Percentiles rank a stretch among this genome's conserved stretches.
Evolutionary conservation across 2,113 vertebrate species (phyloP).

Genomic region (Cavia aperea): DNA sequence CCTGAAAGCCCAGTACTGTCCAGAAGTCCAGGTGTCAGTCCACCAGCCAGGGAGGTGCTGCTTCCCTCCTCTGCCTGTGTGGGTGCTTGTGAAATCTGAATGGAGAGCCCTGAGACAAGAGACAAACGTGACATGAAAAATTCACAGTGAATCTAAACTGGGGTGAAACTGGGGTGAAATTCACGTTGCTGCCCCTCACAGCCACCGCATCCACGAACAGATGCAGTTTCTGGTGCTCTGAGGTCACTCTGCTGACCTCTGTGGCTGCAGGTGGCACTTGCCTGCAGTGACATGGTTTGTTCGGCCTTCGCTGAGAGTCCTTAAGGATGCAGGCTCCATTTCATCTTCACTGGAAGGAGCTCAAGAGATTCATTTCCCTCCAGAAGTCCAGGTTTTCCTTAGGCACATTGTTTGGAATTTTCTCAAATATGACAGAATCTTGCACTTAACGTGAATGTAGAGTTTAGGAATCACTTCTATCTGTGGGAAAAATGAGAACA

Average conservation of each 20-base stretch:
- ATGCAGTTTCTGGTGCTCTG: background rate
- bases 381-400: background rate
- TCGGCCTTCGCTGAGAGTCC: background rate
- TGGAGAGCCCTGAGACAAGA: background rate
- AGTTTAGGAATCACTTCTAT: background rate
- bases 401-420: background rate
- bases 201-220: background rate
- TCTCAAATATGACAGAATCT: background rate
- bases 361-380: background rate
- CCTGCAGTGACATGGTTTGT: background rate
- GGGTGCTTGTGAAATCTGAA: background rate
- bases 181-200: background rate
- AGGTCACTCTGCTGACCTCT: background rate
- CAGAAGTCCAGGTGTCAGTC: too few species aligned
- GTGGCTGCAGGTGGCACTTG: background rate
- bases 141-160: background rate
- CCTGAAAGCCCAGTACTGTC: background rate
- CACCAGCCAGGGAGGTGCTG: background rate
- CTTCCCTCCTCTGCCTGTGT: background rate
- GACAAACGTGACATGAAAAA: background rate
- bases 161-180: background rate
- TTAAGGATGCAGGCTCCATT: background rate
- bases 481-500: background rate
- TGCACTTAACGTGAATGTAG: background rate
- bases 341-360: background rate